A percentile compares a stretch with the other conserved stretches of the same genome.
phyloP scores from a whole-genome alignment of 2,113 vertebrate species.

The Philantomba maxwellii region DNA sequence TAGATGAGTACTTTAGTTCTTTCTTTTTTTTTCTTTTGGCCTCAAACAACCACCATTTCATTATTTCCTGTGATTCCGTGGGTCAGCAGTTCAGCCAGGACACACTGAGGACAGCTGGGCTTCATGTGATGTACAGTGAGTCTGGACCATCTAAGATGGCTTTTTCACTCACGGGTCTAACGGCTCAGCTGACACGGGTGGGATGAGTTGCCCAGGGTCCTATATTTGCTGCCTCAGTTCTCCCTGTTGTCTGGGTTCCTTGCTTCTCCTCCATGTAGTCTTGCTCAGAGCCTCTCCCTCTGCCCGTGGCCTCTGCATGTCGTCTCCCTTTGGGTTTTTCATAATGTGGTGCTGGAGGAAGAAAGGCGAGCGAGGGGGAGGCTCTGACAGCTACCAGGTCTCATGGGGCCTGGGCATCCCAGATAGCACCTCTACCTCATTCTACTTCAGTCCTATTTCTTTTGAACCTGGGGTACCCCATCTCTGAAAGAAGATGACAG shows the following conservation, averaged over 20 bases:
- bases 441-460: background rate
- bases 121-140: background rate
- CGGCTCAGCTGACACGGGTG: background rate
- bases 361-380: background rate
- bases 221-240: background rate
- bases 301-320: background rate
- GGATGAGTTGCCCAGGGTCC: background rate
- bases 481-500: background rate
- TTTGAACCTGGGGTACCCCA: background rate
- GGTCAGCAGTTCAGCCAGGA: background rate
- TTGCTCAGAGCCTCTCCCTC: background rate
- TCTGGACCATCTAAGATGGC: background rate
- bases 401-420: background rate
- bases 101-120: background rate
- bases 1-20: background rate
- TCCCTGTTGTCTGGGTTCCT: background rate
- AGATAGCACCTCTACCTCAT: background rate
- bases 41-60: background rate
- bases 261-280: background rate
- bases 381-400: background rate
- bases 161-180: background rate
- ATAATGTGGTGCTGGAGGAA: background rate
- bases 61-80: background rate
- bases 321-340: background rate
- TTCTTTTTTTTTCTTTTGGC: background rate